Base-by-base conservation (phyloP, 2,797 vertebrate species). In the Botia kubotai region DNA sequence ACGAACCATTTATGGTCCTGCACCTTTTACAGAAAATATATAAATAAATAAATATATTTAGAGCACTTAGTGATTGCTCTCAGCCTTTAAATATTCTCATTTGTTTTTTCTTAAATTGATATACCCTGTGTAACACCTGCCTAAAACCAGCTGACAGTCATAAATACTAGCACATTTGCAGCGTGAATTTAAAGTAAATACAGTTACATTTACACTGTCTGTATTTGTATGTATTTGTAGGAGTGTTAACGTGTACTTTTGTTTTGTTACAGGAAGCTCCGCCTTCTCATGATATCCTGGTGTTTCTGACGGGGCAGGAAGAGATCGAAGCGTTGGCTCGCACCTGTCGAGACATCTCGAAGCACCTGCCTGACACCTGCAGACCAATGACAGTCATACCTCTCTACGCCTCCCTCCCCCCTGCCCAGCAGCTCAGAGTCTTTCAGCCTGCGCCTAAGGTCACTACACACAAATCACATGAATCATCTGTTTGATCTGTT, bases 271-370 rank as follows among this genome's bases (percentile, higher is more conserved):
- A 98, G 97, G 97, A 98, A 88, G 96, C 96, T 0, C 96, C 96
- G 0, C 69, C 89, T 0, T 96, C 95, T 17, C 96, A 98, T 60
- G 97, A 97, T 77, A 96, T 99, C 89, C 90, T 99, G 83, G 98
- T 98, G 72, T 99, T 99, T 89, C 95, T 99, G 91, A 99, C 98
- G 0, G 98, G 98, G 58, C 98, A 99, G 91, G 98, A 99, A 88
- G 98, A 99, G 90, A 99, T 99, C 0, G 98, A 99, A 90, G 97
- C 96, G 0, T 94, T 98, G 91, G 96, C 96, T 21, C 96, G 96
- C 91, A 97, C 96, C 0, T 99, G 98, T 58, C 91, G 96, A 62
- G 97, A 98, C 82, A 95, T 99, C 10, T 89, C 96, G 19, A 98
- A 96, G 82, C 96, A 98, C 69, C 95, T 99, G 21, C 97, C 97